These are phyloP conservation scores for Peromyscus nudipes DNA, from an alignment of 2,797 vertebrate genomes.

Conservation along the genomic window DNA sequence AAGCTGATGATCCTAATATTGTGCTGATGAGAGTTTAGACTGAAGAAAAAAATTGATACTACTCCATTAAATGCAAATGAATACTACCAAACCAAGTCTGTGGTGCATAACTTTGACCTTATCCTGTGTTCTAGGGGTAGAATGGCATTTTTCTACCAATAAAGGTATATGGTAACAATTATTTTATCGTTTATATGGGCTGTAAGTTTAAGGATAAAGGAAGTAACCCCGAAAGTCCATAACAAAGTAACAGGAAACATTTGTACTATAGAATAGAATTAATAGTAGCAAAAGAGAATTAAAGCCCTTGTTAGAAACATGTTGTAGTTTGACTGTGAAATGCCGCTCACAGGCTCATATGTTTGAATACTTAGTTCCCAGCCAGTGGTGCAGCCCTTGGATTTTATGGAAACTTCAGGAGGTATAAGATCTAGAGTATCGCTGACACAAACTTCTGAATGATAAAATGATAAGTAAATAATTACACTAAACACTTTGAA, in stretches of 20 bases:
- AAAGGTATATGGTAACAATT: not conserved
- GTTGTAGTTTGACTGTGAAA: not conserved
- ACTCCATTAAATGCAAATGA: not conserved
- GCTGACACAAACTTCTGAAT: not conserved
- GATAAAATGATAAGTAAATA: not conserved
- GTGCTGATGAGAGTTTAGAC: not conserved
- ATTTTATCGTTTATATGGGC: not conserved
- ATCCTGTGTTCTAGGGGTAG: not conserved
- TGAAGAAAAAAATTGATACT: not conserved
- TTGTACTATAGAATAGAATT: not conserved
- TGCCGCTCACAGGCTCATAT: too few species aligned
- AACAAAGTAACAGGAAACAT: not conserved
- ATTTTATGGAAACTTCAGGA: not conserved
- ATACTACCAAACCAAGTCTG: not conserved
- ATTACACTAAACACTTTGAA: not conserved
- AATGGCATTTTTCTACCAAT: not conserved
- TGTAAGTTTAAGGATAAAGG: not conserved
- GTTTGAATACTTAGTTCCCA: too few species aligned
- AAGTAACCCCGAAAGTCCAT: not conserved
- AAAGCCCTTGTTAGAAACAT: not conserved
- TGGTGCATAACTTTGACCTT: not conserved
- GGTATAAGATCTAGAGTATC: not conserved
- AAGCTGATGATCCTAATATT: not conserved
- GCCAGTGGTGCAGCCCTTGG: not conserved
- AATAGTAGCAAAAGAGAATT: not conserved